These are phyloP conservation scores for Typhlomys cinereus DNA, from an alignment of 2,113 vertebrate genomes.

Conservation along the genomic window DNA sequence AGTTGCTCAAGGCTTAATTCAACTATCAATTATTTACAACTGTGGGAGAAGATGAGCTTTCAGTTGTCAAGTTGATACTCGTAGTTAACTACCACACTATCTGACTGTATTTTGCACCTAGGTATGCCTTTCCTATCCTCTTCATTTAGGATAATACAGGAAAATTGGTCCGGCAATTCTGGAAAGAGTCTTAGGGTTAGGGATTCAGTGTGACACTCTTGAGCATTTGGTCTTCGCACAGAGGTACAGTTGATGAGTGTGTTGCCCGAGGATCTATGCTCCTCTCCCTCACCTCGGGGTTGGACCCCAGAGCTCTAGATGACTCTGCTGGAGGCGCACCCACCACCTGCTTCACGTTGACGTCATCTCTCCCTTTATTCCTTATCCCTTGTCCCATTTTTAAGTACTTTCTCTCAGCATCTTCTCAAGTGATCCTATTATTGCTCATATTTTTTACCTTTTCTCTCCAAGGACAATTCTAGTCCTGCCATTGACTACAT, in stretches of 20 bases:
- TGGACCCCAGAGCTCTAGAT: not conserved
- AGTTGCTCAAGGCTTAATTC: too few relatives aligned
- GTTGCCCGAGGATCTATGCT: not conserved
- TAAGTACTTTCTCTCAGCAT: not conserved
- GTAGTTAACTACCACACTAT: too few relatives aligned
- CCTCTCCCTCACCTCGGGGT: not conserved
- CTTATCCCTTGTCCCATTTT: not conserved
- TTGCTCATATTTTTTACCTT: not conserved
- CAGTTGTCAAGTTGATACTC: too few relatives aligned
- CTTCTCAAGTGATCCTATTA: not conserved
- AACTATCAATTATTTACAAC: too few relatives aligned
- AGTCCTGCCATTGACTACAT: not conserved
- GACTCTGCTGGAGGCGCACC: not conserved
- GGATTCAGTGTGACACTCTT: not conserved
- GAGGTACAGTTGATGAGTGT: not conserved
- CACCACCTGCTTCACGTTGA: not conserved
- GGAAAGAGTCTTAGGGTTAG: not conserved
- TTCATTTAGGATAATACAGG: not conserved
- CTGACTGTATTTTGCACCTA: too few relatives aligned
- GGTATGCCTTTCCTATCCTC: not conserved
- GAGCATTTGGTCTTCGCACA: not conserved
- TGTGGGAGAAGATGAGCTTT: too few relatives aligned
- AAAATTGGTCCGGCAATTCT: not conserved
- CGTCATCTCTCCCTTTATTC: not conserved
- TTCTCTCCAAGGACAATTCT: not conserved